Evolutionary conservation across 2,888 invertebrate species (phyloP).

Genomic region (Laspeyria flexula): DNA sequence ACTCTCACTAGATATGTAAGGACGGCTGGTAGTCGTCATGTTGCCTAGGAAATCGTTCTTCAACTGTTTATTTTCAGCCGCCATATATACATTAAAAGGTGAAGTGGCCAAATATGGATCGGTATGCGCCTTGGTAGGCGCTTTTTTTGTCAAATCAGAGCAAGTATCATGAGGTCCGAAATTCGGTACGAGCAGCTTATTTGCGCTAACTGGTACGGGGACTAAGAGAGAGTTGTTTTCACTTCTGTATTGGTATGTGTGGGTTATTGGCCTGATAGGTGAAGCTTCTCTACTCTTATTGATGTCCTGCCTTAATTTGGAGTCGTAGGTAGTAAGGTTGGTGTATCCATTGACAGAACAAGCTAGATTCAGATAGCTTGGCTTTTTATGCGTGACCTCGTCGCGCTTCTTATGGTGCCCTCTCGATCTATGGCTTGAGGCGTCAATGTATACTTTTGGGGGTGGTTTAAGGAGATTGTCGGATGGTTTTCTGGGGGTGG

Average conservation of each 20-base stretch:
- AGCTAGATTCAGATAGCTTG: constrained; percentile 95
- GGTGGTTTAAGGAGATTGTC: constrained; percentile 78
- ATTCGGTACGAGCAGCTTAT: constrained; percentile 85
- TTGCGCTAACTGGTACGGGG: constrained; percentile 80
- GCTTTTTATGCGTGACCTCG: constrained; percentile 88
- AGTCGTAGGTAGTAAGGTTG: constrained; percentile 94
- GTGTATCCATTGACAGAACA: constrained; percentile 97
- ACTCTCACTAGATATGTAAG: constrained; percentile 74
- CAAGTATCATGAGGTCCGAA: constrained; percentile 81
- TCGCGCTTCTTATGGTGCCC: constrained; percentile 74
- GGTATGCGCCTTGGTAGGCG: constrained; percentile 84
- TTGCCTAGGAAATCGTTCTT: constrained; percentile 82
- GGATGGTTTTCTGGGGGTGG: constrained; percentile 60
- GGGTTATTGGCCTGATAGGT: constrained; percentile 87
- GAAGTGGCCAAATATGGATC: constrained; percentile 76
- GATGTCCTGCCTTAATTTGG: constrained; percentile 90
- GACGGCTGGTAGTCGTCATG: constrained; percentile 76
- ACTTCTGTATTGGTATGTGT: constrained; percentile 77
- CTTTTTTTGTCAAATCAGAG: constrained; percentile 78
- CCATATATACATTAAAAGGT: constrained; percentile 79
- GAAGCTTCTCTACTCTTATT: constrained; percentile 90
- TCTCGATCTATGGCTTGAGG: constrained; percentile 71
- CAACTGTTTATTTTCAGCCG: constrained; percentile 79
- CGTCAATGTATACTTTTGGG: constrained; percentile 71
- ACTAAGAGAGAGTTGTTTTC: constrained; percentile 77